Evolutionary conservation across 2,797 vertebrate genomes (phyloP).

Genomic region (Myripristis jacobus): DNA sequence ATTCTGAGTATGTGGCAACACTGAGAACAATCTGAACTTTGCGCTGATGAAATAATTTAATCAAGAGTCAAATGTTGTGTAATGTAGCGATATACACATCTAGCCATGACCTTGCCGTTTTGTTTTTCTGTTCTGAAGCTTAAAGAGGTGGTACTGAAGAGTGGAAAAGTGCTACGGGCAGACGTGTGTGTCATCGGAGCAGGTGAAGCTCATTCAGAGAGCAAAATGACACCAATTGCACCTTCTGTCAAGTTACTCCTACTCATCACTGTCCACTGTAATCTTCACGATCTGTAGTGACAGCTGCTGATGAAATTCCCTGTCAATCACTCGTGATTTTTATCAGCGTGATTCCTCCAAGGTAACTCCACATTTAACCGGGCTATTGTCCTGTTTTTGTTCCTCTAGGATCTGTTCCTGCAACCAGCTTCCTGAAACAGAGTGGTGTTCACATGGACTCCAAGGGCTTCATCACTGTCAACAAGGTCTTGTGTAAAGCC

Average conservation of each 20-base stretch:
- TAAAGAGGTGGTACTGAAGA: constrained; percentile 97
- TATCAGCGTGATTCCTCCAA: not conserved
- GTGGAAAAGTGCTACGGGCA: constrained; percentile 94
- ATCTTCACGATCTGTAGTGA: not conserved
- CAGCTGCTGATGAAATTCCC: not conserved
- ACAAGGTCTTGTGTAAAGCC: constrained; percentile 85
- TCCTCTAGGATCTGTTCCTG: constrained; percentile 89
- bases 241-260: not conserved
- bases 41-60: not conserved
- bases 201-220: constrained; percentile 81
- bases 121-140: constrained; percentile 81
- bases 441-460: constrained; percentile 93
- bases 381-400: not conserved
- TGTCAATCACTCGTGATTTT: not conserved
- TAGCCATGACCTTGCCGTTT: constrained; percentile 11
- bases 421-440: constrained; percentile 93
- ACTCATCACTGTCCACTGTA: not conserved
- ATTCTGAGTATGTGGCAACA: not conserved
- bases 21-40: not conserved
- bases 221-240: not conserved
- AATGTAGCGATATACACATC: not conserved
- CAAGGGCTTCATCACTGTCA: constrained; percentile 94
- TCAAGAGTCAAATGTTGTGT: constrained; percentile 9
- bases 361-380: not conserved
- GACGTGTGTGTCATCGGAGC: constrained; percentile 96